These are phyloP conservation scores for Drosophila crucigera DNA, from an alignment of 2,888 invertebrate species.

Conservation along the genomic window DNA sequence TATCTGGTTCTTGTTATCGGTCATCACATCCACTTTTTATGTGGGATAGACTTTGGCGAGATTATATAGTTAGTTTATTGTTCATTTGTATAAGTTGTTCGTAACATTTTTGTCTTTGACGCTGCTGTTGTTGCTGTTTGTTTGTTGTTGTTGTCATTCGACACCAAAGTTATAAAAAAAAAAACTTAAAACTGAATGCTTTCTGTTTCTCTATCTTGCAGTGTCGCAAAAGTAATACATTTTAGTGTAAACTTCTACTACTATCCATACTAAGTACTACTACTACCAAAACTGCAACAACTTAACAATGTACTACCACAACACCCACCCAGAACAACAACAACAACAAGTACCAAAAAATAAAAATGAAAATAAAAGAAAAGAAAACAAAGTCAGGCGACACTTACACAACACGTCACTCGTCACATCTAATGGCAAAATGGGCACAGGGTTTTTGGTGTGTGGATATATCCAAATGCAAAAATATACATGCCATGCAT, in stretches of 20 bases:
- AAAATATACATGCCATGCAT: constrained; percentile 33
- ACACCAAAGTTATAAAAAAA: constrained; percentile 12
- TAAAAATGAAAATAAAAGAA: constrained; percentile 12
- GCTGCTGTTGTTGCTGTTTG: constrained; percentile 35
- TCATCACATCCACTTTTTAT: background rate
- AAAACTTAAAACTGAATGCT: constrained; percentile 66
- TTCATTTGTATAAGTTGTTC: background rate
- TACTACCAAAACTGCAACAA: constrained; percentile 55
- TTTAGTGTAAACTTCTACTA: constrained; percentile 61
- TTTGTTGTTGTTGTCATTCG: constrained; percentile 32
- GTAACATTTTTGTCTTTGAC: constrained; percentile 3
- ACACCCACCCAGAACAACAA: constrained; percentile 64
- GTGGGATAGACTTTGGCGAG: background rate
- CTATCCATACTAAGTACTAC: constrained; percentile 70
- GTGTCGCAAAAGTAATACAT: constrained; percentile 83
- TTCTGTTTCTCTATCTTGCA: constrained; percentile 83
- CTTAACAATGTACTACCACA: constrained; percentile 54
- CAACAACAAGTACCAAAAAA: constrained; percentile 28
- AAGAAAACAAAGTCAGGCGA: constrained; percentile 26
- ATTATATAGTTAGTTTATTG: background rate
- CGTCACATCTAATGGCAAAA: constrained; percentile 46
- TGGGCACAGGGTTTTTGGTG: constrained; percentile 61
- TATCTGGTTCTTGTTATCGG: constrained; percentile 7
- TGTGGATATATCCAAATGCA: constrained; percentile 42
- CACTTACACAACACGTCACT: constrained; percentile 47